Evolutionary conservation across 2,888 invertebrate species (phyloP).

Genomic region (Netelia inedita): DNA sequence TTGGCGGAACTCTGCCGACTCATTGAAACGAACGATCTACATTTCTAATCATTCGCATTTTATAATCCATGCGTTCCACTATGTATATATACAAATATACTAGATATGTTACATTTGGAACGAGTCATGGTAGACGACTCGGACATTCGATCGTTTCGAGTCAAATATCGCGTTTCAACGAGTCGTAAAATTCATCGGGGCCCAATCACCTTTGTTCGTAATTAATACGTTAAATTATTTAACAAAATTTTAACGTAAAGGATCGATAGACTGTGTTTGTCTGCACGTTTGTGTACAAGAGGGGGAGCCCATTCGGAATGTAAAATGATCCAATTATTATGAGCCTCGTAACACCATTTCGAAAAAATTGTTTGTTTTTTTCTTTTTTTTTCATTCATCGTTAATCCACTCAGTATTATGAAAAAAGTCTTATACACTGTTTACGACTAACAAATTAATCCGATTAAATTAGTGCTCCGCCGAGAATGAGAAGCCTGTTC

Average conservation of each 20-base stretch:
- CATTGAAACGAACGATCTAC: conserved; percentile 44
- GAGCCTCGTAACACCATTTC: conserved; percentile 53
- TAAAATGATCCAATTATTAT: conserved; percentile 61
- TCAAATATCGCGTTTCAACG: conserved; percentile 46
- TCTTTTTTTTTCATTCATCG: conserved; percentile 38
- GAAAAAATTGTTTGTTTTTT: too few species aligned
- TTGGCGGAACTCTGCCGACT: conserved; percentile 56
- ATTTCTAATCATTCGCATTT: conserved; percentile 34
- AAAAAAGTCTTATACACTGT: conserved; percentile 56
- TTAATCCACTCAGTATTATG: conserved; percentile 50
- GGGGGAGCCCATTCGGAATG: conserved; percentile 60
- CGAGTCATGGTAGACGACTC: conserved; percentile 47
- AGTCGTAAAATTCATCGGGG: conserved; percentile 57
- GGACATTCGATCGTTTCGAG: conserved; percentile 41
- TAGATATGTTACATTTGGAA: conserved; percentile 68
- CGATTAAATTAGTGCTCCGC: conserved; percentile 52
- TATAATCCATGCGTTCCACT: conserved; percentile 55
- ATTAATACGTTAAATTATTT: conserved; percentile 52
- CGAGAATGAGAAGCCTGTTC: conserved; percentile 50
- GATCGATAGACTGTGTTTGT: conserved; percentile 34
- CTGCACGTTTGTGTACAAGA: neutral
- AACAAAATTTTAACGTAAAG: conserved; percentile 36
- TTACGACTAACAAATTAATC: conserved; percentile 55
- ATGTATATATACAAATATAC: conserved; percentile 68
- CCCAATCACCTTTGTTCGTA: conserved; percentile 55